Evolutionary conservation across 2,113 vertebrate genomes (phyloP).

Genomic region (Colistium nudipinnis): DNA sequence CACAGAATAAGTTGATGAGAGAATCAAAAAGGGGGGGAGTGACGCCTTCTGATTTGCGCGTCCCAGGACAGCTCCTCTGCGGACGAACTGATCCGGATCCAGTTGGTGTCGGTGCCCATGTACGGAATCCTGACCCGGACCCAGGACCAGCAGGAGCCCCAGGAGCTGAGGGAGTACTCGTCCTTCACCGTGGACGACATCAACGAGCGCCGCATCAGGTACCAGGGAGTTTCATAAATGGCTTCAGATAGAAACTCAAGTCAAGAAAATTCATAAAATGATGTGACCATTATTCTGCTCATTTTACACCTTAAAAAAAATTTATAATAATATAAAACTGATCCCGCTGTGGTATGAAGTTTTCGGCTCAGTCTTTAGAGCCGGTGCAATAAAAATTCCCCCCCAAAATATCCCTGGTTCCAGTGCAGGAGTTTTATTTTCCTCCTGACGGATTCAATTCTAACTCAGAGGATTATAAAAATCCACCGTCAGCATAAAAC

Average conservation of each 20-base stretch:
- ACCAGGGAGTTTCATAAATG: no score
- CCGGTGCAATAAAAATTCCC: not conserved
- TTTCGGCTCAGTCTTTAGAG: not conserved
- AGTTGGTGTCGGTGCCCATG: conserved; percentile 88
- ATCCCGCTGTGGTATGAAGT: not conserved
- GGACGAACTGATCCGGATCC: conserved; percentile 88
- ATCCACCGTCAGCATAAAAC: conserved; percentile 2
- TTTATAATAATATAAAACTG: no score
- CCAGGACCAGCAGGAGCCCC: conserved; percentile 60
- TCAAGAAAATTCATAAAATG: no score
- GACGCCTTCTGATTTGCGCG: not conserved
- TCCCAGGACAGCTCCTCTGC: conserved; percentile 88
- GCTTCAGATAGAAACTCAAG: no score
- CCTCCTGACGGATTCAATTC: conserved; percentile 10
- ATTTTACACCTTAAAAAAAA: no score
- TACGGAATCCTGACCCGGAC: conserved; percentile 86
- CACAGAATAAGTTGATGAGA: no score
- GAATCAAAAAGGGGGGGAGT: no score
- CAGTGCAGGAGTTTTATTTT: conserved; percentile 8
- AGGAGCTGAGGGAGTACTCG: conserved; percentile 86
- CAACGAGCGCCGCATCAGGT: conserved; percentile 87
- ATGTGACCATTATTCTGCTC: no score
- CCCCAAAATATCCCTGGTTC: not conserved
- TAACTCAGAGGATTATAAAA: conserved; percentile 35
- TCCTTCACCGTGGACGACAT: conserved; percentile 96